These are phyloP conservation scores for Nomada lathburiana DNA, from an alignment of 2,888 invertebrate genomes.

Conservation along the genomic window DNA sequence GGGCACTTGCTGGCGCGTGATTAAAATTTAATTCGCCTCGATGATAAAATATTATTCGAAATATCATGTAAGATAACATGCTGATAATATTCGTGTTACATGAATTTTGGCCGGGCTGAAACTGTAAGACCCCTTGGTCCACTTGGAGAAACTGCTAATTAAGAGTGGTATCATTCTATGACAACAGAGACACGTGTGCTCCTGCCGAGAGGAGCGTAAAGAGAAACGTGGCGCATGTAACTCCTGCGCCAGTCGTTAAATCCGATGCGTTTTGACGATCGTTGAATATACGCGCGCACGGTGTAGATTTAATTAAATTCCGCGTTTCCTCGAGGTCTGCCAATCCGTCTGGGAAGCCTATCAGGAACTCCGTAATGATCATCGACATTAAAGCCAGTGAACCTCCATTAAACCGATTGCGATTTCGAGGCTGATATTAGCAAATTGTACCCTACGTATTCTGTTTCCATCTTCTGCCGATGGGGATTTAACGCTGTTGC, in stretches of 20 bases:
- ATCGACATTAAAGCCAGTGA: conserved; percentile 12
- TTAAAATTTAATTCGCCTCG: background rate
- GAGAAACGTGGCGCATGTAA: background rate
- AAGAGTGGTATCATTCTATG: background rate
- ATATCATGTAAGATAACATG: background rate
- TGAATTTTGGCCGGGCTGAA: too few relatives aligned
- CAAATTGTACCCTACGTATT: conserved; percentile 5
- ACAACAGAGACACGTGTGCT: too few relatives aligned
- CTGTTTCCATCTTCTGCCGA: background rate
- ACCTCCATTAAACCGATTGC: conserved; percentile 26
- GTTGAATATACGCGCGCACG: background rate
- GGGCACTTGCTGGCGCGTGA: background rate
- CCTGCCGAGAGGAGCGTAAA: background rate
- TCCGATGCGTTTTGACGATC: conserved; percentile 13
- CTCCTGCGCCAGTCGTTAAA: background rate
- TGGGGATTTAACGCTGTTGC: background rate
- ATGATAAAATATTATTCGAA: background rate
- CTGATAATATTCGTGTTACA: too few relatives aligned
- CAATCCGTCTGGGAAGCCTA: conserved; percentile 2
- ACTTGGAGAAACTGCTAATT: conserved; percentile 9
- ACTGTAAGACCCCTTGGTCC: too few relatives aligned
- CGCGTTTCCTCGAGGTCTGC: background rate
- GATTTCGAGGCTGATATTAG: conserved; percentile 8
- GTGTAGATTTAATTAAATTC: conserved; percentile 27
- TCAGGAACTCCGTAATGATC: conserved; percentile 30